A percentile compares a stretch with the other conserved stretches of the same genome.
These are phyloP conservation scores for Campoplex nolae DNA, from an alignment of 2,888 invertebrate genomes.

Conservation along the genomic window DNA sequence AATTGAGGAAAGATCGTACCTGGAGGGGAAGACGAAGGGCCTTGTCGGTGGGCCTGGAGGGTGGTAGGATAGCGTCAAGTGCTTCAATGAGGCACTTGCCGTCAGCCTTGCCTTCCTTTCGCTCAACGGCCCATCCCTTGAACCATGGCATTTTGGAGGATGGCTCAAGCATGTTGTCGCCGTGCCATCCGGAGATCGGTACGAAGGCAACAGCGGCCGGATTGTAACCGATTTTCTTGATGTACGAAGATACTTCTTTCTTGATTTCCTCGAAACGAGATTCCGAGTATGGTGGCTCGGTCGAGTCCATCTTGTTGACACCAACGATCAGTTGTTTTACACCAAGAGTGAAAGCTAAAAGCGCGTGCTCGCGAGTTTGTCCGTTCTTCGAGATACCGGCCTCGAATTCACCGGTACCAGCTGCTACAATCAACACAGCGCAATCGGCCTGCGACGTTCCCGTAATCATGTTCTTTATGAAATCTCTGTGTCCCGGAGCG, in stretches of 20 bases:
- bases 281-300: slow-evolving; percentile 99
- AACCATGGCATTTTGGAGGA: slow-evolving; percentile 98
- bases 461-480: slow-evolving; percentile 99
- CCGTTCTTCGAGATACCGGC: slow-evolving; percentile 99
- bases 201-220: slow-evolving; percentile 98
- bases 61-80: slow-evolving; percentile 98
- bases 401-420: slow-evolving; percentile 99
- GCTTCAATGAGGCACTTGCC: slow-evolving; percentile 99
- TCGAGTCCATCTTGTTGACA: slow-evolving; percentile 99
- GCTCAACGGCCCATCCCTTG: slow-evolving; percentile 98
- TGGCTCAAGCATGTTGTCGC: slow-evolving; percentile 99
- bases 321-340: slow-evolving; percentile 99
- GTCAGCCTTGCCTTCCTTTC: slow-evolving; percentile 97
- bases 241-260: slow-evolving; percentile 99
- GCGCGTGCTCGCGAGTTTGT: slow-evolving; percentile 99
- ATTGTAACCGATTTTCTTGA: slow-evolving; percentile 99
- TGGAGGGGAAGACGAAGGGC: slow-evolving; percentile 98
- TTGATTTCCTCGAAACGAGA: slow-evolving; percentile 99
- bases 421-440: slow-evolving; percentile 99
- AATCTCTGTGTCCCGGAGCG: slow-evolving; percentile 99
- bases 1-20: slow-evolving; percentile 82
- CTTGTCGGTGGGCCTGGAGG: slow-evolving; percentile 98
- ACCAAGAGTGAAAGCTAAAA: slow-evolving; percentile 98
- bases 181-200: slow-evolving; percentile 99
- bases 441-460: slow-evolving; percentile 98